A percentile compares a stretch with the other conserved stretches of the same genome.
phyloP scores from a whole-genome alignment of 2,113 vertebrate species.

The Chrysemys picta region DNA sequence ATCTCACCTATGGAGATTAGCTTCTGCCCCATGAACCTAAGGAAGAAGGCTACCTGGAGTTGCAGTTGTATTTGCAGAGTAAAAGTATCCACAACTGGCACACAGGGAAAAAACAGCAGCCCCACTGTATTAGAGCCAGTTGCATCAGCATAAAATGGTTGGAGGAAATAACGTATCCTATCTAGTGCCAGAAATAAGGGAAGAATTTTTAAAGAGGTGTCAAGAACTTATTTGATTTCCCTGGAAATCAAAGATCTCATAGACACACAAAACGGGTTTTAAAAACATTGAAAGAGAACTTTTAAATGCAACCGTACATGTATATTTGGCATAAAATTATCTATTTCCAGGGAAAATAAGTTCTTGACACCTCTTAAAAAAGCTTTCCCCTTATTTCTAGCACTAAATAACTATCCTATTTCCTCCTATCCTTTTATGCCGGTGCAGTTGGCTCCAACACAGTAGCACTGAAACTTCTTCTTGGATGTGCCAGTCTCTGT shows the following conservation, averaged over 20 bases:
- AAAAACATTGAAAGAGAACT: neutral
- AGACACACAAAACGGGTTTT: neutral
- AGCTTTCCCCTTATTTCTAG: neutral
- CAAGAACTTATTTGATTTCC: neutral
- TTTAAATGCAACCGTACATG: neutral
- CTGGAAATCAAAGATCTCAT: neutral
- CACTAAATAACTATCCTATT: too few species aligned
- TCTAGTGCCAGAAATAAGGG: neutral
- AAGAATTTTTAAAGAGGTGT: neutral
- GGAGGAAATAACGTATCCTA: neutral
- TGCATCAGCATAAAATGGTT: neutral
- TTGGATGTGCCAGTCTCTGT: neutral
- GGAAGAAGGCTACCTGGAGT: neutral
- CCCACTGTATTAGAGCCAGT: neutral
- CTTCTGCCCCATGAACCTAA: neutral
- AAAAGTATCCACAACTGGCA: neutral
- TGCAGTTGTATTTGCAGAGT: neutral
- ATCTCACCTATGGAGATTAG: accelerated
- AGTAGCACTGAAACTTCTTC: too few species aligned
- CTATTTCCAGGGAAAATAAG: neutral
- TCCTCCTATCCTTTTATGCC: too few species aligned
- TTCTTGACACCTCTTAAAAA: neutral
- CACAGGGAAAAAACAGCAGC: neutral
- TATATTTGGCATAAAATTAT: neutral
- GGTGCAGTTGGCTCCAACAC: too few species aligned